These are phyloP conservation scores for Channallabes apus DNA, from an alignment of 2,797 vertebrate species.

Conservation along the genomic window DNA sequence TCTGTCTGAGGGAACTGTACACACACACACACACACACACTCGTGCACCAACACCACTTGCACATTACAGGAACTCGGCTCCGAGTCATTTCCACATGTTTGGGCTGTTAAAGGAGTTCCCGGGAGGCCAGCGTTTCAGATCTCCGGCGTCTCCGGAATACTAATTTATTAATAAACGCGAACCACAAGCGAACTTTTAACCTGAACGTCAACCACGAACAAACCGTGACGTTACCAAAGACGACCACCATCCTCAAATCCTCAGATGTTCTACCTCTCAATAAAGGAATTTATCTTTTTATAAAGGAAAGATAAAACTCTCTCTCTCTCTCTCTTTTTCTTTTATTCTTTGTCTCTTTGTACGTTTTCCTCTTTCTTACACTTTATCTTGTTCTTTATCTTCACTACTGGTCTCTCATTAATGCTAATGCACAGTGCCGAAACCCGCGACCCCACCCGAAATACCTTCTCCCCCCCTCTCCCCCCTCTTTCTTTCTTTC, in stretches of 20 bases:
- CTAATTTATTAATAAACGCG: too few relatives aligned
- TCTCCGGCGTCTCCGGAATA: too few relatives aligned
- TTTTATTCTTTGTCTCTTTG: neutral
- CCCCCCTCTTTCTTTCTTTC: neutral
- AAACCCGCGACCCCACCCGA: neutral
- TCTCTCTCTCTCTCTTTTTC: neutral
- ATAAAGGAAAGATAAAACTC: neutral
- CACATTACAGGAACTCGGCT: too few relatives aligned
- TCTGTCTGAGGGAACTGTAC: too few relatives aligned
- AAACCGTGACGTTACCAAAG: neutral
- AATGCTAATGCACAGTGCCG: constrained; percentile 1
- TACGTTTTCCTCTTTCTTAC: neutral
- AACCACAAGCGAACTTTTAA: too few relatives aligned
- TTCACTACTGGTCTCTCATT: neutral
- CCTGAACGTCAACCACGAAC: neutral
- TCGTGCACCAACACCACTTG: too few relatives aligned
- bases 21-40: too few relatives aligned
- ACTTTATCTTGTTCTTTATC: neutral
- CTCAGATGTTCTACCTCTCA: neutral
- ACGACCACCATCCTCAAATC: neutral
- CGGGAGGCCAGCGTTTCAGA: too few relatives aligned
- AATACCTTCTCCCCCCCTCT: neutral
- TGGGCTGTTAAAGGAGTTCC: too few relatives aligned
- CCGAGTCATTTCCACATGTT: too few relatives aligned
- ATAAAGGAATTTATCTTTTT: too few relatives aligned